Evolutionary conservation across 30 jellyfish, hydroid and myxozoan species (phyloP).

Genomic region (Clytia hemisphaerica): DNA sequence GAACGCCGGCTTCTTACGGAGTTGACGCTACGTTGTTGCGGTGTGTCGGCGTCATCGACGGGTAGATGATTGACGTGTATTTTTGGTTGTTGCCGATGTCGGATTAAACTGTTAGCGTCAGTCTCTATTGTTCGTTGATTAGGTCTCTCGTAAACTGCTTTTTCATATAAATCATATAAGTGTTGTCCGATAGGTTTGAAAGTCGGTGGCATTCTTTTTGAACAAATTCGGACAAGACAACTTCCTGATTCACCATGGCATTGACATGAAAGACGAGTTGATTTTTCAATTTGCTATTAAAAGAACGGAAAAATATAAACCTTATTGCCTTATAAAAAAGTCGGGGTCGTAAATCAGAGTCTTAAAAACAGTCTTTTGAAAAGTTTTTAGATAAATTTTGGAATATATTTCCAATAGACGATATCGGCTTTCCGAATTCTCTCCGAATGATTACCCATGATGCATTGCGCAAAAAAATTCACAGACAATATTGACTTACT

Average conservation of each 20-base stretch:
- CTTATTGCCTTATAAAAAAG: no score
- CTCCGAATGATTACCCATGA: no score
- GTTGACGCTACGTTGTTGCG: neutral
- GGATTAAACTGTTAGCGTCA: neutral
- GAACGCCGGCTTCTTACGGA: neutral
- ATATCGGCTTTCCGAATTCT: no score
- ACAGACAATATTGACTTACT: no score
- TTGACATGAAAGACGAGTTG: conserved; percentile 5
- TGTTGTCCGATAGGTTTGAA: neutral
- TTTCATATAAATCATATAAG: neutral
- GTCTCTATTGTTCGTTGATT: neutral
- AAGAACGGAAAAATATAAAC: neutral
- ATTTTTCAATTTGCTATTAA: neutral
- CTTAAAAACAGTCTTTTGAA: no score
- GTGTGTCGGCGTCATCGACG: neutral
- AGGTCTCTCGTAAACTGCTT: neutral
- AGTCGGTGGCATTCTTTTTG: neutral
- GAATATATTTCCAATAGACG: neutral
- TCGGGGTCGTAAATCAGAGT: no score
- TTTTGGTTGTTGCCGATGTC: neutral
- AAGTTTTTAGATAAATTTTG: neutral
- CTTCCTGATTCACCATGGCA: conserved; percentile 14
- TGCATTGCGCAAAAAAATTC: no score
- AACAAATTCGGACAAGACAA: neutral
- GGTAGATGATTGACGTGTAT: no score